These are phyloP conservation scores for Danionella cerebrum DNA, from an alignment of 2,113 vertebrate genomes.

Conservation along the genomic window DNA sequence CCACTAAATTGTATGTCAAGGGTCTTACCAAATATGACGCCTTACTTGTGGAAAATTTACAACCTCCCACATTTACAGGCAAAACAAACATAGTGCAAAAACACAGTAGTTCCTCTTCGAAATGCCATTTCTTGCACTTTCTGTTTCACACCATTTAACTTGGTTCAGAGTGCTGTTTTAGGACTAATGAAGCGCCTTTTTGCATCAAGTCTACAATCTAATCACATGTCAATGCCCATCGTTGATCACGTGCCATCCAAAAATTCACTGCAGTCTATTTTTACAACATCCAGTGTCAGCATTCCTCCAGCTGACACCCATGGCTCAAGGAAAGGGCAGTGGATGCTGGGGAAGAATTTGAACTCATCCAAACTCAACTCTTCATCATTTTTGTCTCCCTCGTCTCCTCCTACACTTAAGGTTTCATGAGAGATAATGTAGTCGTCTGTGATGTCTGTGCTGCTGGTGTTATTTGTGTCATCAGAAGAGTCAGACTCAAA, in stretches of 20 bases:
- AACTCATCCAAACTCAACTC: slow-evolving; percentile 9
- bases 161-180: background rate
- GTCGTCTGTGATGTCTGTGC: slow-evolving; percentile 48
- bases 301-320: slow-evolving; percentile 43
- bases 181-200: background rate
- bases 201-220: background rate
- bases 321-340: slow-evolving; percentile 36
- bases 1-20: too few species aligned
- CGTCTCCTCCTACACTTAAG: slow-evolving; percentile 24
- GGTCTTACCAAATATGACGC: too few species aligned
- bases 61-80: too few species aligned
- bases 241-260: slow-evolving; percentile 32
- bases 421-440: slow-evolving; percentile 54
- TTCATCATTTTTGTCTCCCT: slow-evolving; percentile 35
- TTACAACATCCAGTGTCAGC: slow-evolving; percentile 62
- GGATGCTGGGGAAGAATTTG: slow-evolving; percentile 46
- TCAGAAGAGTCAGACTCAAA: slow-evolving; percentile 57
- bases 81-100: too few species aligned
- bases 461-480: slow-evolving; percentile 49
- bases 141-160: too few species aligned
- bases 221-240: background rate
- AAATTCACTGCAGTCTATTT: slow-evolving; percentile 59
- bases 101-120: too few species aligned
- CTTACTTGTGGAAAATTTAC: too few species aligned
- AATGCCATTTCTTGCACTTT: too few species aligned